Percentiles rank a stretch among this genome's conserved stretches.
These are phyloP conservation scores for Gastrophryne carolinensis DNA, from an alignment of 2,797 vertebrate genomes.

Conservation along the genomic window DNA sequence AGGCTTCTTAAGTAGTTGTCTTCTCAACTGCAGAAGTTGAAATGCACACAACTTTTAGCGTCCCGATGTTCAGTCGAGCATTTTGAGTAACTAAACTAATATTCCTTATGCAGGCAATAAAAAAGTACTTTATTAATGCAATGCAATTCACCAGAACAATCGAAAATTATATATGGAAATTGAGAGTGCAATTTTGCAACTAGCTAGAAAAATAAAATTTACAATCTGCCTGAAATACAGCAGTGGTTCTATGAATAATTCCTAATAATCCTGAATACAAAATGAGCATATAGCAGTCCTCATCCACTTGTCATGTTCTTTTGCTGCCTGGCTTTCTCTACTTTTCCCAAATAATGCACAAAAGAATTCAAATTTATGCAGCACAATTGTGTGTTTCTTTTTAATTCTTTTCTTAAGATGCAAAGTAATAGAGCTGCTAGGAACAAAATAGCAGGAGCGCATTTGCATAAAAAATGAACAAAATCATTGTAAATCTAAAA, in stretches of 20 bases:
- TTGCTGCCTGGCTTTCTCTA: slow-evolving; percentile 56
- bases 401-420: slow-evolving; percentile 34
- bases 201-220: slow-evolving; percentile 58
- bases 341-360: slow-evolving; percentile 53
- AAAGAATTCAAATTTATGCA: slow-evolving; percentile 41
- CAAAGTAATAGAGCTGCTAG: slow-evolving; percentile 33
- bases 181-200: slow-evolving; percentile 57
- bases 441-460: slow-evolving; percentile 18
- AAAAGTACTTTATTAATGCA: slow-evolving; percentile 60
- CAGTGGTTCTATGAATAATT: slow-evolving; percentile 59
- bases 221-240: slow-evolving; percentile 62
- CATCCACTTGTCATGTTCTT: slow-evolving; percentile 59
- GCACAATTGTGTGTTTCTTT: slow-evolving; percentile 30
- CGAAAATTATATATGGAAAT: slow-evolving; percentile 59
- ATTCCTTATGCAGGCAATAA: slow-evolving; percentile 52
- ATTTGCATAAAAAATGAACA: slow-evolving; percentile 22
- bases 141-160: slow-evolving; percentile 60
- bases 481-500: slow-evolving; percentile 17
- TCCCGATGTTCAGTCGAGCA: slow-evolving; percentile 54
- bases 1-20: slow-evolving; percentile 57
- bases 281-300: slow-evolving; percentile 55
- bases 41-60: slow-evolving; percentile 47
- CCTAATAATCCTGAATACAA: slow-evolving; percentile 60
- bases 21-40: slow-evolving; percentile 56
- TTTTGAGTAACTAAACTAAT: slow-evolving; percentile 51